Evolutionary conservation across 2,888 invertebrate species (phyloP).

Genomic region (Platycnemis pennipes): DNA sequence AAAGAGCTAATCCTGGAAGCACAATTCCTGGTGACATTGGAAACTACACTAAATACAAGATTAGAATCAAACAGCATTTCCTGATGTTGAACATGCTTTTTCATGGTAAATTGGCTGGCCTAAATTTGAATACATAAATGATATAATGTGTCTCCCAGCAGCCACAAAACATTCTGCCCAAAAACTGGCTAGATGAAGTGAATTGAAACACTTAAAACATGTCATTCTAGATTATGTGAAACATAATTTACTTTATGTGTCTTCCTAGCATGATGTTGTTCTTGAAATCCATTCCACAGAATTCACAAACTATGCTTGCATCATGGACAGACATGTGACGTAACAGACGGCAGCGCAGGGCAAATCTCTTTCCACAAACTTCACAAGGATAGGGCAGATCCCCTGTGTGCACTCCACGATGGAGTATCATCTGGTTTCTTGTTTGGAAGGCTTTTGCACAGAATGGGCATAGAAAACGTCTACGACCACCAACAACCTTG

Average conservation of each 20-base stretch:
- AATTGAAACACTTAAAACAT: background rate
- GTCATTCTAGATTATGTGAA: background rate
- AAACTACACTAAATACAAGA: background rate
- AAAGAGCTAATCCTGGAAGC: background rate
- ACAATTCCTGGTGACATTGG: too few species aligned
- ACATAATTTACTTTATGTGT: slow-evolving; percentile 57
- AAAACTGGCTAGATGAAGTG: background rate
- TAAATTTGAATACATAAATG: background rate
- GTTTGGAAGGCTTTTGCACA: slow-evolving; percentile 63
- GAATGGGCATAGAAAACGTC: slow-evolving; percentile 61
- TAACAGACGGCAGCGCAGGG: slow-evolving; percentile 62
- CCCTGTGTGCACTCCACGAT: slow-evolving; percentile 58
- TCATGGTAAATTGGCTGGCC: background rate
- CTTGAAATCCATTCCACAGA: slow-evolving; percentile 67
- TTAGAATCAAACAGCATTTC: background rate
- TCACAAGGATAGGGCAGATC: slow-evolving; percentile 55
- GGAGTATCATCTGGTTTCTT: slow-evolving; percentile 61
- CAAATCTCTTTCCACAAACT: slow-evolving; percentile 62
- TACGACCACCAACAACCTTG: slow-evolving; percentile 59
- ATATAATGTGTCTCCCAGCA: background rate
- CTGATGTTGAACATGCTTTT: background rate
- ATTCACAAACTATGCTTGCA: slow-evolving; percentile 64
- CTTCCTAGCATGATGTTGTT: slow-evolving; percentile 60
- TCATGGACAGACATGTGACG: slow-evolving; percentile 65
- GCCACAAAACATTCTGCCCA: background rate